Conservation (phyloP, 2,797 vertebrate species). For the Lophotriccus pileatus region DNA sequence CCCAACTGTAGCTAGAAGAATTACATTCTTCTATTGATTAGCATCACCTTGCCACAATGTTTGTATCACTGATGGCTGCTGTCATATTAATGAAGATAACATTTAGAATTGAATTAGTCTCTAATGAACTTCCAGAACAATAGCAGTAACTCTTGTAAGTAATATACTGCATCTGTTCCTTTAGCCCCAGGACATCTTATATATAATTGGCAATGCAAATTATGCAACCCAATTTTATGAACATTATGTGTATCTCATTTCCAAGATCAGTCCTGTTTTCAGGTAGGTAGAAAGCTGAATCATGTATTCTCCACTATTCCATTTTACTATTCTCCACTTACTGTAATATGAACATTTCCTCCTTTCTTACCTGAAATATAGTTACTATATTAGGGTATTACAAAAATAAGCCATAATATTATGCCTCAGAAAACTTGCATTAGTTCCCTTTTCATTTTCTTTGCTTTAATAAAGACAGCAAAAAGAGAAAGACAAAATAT, state of each 20-base stretch:
- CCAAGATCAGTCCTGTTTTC: neutral
- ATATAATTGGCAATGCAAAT: slow-evolving; percentile 29
- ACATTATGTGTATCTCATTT: neutral
- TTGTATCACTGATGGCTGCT: neutral
- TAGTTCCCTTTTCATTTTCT: neutral
- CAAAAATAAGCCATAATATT: slow-evolving; percentile 7
- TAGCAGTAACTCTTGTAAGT: slow-evolving; percentile 11
- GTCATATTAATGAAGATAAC: slow-evolving; percentile 55
- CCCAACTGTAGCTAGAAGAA: neutral
- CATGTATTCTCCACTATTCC: neutral
- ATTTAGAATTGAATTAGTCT: slow-evolving; percentile 44
- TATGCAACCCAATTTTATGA: slow-evolving; percentile 16
- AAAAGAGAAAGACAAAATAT: neutral
- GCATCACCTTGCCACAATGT: neutral
- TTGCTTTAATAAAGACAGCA: neutral
- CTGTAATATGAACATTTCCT: neutral
- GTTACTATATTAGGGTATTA: neutral
- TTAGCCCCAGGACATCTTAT: slow-evolving; percentile 33
- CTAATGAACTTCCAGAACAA: slow-evolving; percentile 52
- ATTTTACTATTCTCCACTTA: neutral
- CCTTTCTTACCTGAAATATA: neutral
- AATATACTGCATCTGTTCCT: slow-evolving; percentile 33
- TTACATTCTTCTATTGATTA: neutral
- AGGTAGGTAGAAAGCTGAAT: neutral
- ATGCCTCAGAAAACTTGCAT: neutral